Evolutionary conservation across 1,140 invertebrate species (phyloP).

Genomic region (Drosophila parabipectinata): DNA sequence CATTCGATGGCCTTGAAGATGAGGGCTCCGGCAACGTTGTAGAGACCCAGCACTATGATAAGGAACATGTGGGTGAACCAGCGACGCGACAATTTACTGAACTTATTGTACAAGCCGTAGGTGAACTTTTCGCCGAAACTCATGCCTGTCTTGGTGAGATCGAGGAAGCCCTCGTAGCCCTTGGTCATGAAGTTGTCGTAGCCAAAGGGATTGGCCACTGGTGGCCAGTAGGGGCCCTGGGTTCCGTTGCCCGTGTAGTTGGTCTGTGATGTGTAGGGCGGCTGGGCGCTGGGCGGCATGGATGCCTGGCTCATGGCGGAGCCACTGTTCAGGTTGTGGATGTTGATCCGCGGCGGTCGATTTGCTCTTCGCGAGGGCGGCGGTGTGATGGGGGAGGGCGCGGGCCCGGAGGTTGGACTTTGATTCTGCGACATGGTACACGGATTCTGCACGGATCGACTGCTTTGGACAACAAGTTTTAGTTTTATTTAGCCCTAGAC

Average conservation of each 20-base stretch:
- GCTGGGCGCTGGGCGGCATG: constrained; percentile 69
- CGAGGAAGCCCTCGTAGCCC: constrained; percentile 90
- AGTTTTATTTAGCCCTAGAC: neutral
- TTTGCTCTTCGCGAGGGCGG: constrained; percentile 60
- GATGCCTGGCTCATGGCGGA: constrained; percentile 43
- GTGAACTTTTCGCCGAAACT: constrained; percentile 92
- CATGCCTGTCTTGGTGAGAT: constrained; percentile 91
- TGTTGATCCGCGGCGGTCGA: constrained; percentile 72
- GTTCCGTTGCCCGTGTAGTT: constrained; percentile 47
- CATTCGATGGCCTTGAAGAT: constrained; percentile 91
- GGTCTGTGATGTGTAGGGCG: constrained; percentile 63
- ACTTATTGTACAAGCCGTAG: constrained; percentile 91
- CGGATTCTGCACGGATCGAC: neutral
- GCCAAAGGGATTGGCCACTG: constrained; percentile 86
- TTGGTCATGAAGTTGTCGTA: constrained; percentile 90
- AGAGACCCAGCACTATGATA: constrained; percentile 89
- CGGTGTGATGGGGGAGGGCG: constrained; percentile 57
- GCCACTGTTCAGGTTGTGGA: constrained; percentile 54
- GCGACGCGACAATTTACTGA: constrained; percentile 90
- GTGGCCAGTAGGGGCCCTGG: constrained; percentile 80
- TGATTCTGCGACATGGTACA: constrained; percentile 50
- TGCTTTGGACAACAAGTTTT: neutral
- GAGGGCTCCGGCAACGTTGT: constrained; percentile 91
- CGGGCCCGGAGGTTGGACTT: constrained; percentile 42
- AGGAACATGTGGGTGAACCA: constrained; percentile 96